Evolutionary conservation across 2,797 vertebrate species (phyloP).

Genomic region (Poecilia velifera): DNA sequence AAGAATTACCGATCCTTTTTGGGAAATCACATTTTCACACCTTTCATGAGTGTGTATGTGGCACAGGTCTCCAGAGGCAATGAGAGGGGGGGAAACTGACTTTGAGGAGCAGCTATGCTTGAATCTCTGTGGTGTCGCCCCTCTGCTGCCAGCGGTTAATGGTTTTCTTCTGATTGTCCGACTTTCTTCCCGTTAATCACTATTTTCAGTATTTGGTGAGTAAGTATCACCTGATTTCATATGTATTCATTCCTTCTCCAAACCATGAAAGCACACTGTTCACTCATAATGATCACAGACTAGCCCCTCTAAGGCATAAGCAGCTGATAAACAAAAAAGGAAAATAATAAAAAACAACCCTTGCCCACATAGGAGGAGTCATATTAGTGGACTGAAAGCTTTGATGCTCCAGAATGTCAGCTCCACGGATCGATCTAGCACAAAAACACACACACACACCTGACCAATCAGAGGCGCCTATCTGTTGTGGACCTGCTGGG

Average conservation of each 20-base stretch:
- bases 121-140: slow-evolving; percentile 84
- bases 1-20: slow-evolving; percentile 99
- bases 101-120: slow-evolving; percentile 89
- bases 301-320: slow-evolving; percentile 51
- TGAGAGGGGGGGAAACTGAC: slow-evolving; percentile 85
- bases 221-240: slow-evolving; percentile 61
- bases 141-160: slow-evolving; percentile 83
- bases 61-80: slow-evolving; percentile 83
- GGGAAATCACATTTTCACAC: slow-evolving; percentile 99
- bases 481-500: slow-evolving; percentile 91
- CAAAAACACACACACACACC: slow-evolving; percentile 83
- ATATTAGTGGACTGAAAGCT: slow-evolving; percentile 92
- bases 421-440: slow-evolving; percentile 87
- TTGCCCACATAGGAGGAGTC: slow-evolving; percentile 91
- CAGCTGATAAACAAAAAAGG: slow-evolving; percentile 57
- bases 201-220: slow-evolving; percentile 68
- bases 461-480: slow-evolving; percentile 89
- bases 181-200: slow-evolving; percentile 41
- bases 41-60: slow-evolving; percentile 89
- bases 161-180: slow-evolving; percentile 50
- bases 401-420: slow-evolving; percentile 95
- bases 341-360: slow-evolving; percentile 81
- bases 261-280: slow-evolving; percentile 44
- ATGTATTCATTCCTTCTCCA: slow-evolving; percentile 58
- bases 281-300: slow-evolving; percentile 48